Evolutionary conservation across 2,113 vertebrate species (phyloP).

Genomic region (Campylomormyrus numenius): DNA sequence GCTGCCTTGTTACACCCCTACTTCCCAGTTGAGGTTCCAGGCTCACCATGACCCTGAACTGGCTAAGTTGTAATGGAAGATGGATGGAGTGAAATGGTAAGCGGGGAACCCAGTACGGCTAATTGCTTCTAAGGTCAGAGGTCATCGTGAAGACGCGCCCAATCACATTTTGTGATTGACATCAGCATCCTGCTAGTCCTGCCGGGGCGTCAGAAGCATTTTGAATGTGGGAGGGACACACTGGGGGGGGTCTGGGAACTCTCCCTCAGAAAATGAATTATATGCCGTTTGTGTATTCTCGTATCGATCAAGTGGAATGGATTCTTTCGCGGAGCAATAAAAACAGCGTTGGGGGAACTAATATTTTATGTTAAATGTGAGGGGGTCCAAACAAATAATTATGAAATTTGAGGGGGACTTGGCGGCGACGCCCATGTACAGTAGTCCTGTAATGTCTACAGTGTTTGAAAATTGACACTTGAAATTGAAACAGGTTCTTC

Average conservation of each 20-base stretch:
- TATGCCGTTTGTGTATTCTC: too few relatives aligned
- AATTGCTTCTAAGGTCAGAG: conserved; percentile 38
- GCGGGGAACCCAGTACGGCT: not conserved
- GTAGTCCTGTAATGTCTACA: not conserved
- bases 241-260: too few relatives aligned
- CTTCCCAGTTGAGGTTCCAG: not conserved
- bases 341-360: too few relatives aligned
- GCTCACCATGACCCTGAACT: conserved; percentile 11
- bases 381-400: too few relatives aligned
- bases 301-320: too few relatives aligned
- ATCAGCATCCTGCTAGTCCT: conserved; percentile 43
- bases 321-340: too few relatives aligned
- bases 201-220: too few relatives aligned
- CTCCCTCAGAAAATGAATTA: too few relatives aligned
- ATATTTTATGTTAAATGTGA: too few relatives aligned
- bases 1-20: not conserved
- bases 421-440: too few relatives aligned
- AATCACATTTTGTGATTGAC: conserved; percentile 32
- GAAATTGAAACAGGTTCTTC: not conserved
- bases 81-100: not conserved
- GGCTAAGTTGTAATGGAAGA: not conserved
- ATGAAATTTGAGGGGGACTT: too few relatives aligned
- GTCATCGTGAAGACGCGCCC: conserved; percentile 43
- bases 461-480: not conserved
- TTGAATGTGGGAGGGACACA: too few relatives aligned